phyloP scores from a whole-genome alignment of 2,113 vertebrate genomes.

The Colossoma macropomum region DNA sequence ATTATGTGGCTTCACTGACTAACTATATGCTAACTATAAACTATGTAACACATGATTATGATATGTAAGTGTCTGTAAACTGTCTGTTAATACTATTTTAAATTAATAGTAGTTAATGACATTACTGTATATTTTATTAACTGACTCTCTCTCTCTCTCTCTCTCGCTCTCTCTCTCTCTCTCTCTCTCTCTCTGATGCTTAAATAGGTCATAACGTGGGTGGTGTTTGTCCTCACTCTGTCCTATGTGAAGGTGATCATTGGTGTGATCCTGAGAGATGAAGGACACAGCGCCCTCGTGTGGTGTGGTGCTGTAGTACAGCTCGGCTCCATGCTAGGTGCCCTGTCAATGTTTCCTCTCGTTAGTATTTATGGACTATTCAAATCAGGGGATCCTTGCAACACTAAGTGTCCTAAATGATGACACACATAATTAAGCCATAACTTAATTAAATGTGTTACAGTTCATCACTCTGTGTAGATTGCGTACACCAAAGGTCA shows the following conservation, averaged over 20 bases:
- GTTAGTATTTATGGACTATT: slow-evolving; percentile 80
- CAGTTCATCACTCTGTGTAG: neutral
- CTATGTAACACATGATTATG: no score
- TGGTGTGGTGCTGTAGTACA: slow-evolving; percentile 87
- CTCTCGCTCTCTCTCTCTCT: slow-evolving; percentile 12
- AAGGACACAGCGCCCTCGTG: slow-evolving; percentile 84
- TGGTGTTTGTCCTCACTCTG: slow-evolving; percentile 80
- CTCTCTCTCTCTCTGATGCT: slow-evolving; percentile 8
- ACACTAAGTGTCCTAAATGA: slow-evolving; percentile 74
- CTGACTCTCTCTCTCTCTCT: neutral
- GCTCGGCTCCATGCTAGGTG: slow-evolving; percentile 84
- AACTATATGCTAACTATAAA: no score
- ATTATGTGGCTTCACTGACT: no score
- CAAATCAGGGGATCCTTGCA: slow-evolving; percentile 79
- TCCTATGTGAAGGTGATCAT: slow-evolving; percentile 88
- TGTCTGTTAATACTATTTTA: no score
- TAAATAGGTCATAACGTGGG: slow-evolving; percentile 80
- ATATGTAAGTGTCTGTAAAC: no score
- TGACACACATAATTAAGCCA: slow-evolving; percentile 7
- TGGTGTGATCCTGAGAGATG: slow-evolving; percentile 81
- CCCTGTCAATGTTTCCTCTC: slow-evolving; percentile 81
- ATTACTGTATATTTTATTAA: neutral
- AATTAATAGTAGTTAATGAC: neutral
- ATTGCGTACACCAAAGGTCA: neutral
- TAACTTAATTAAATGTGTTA: neutral